Base-by-base conservation (phyloP, 35 echinoderm and acorn worm species). In the Apostichopus parvimensis region DNA sequence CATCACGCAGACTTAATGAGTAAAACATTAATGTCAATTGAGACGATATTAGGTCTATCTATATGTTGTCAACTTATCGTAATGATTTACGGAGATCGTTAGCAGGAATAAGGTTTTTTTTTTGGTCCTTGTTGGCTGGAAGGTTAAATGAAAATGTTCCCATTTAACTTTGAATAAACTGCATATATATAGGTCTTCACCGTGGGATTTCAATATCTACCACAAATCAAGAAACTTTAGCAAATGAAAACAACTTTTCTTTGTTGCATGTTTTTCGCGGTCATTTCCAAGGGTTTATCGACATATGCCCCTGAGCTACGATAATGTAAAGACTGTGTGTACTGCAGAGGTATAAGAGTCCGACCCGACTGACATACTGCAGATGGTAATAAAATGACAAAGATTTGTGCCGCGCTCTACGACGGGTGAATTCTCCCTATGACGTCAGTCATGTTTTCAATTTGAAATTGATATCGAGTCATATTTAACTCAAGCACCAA, bases 181-280 rank as follows among this genome's bases (percentile, higher is more conserved):
- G 58, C 58, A 61, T 61, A 61, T 61, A 61, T 61, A 12, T 61
- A 9, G 58, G 58, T 61, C 58, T 61, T 61, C 58, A 12, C 58
- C 58, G 58, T 61, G 58, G 58, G 58, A 61, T 61, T 61, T 61
- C 58, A 61, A 61, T 61, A 61, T 61, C 12, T 61, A 61, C 58
- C 58, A 61, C 58, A 61, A 55, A 53, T 54, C 8, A 9, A 75
- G 17, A 75, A 75, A 75, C 17, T 75, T 56, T 55, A 84, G 57
- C 81, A 60, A 58, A 84, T 21, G 22, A 59, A 60, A 84, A 58
- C 81, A 84, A 84, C 57, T 84, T 82, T 80, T 79, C 28, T 84
- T 84, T 84, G 81, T 59, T 84, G 81, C 81, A 84, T 54, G 56
- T 84, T 58, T 45, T 84, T 59, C n/a, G 81, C 55, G 53, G 81